Evolutionary conservation across 2,888 invertebrate species (phyloP).

Genomic region (Nudaria mundana): DNA sequence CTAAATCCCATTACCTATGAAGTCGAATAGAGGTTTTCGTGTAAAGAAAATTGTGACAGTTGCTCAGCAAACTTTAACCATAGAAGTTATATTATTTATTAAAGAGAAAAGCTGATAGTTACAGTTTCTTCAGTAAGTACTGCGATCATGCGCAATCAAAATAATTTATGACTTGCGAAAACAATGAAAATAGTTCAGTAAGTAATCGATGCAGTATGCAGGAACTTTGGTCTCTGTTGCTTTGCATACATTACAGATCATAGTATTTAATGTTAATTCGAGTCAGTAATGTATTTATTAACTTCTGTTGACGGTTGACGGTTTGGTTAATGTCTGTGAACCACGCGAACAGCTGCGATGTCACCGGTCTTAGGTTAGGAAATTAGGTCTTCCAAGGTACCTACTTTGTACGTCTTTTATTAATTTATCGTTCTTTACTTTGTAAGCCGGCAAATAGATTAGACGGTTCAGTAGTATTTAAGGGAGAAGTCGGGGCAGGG

Average conservation of each 20-base stretch:
- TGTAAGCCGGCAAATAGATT: too few species aligned
- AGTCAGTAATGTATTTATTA: slow-evolving; percentile 56
- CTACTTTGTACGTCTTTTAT: too few species aligned
- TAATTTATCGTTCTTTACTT: too few species aligned
- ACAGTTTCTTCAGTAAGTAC: slow-evolving; percentile 6
- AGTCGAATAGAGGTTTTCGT: background rate
- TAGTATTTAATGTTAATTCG: slow-evolving; percentile 27
- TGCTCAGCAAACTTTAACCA: background rate
- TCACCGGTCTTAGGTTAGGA: slow-evolving; percentile 35
- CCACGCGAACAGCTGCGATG: slow-evolving; percentile 64
- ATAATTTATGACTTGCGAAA: slow-evolving; percentile 38
- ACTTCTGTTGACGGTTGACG: slow-evolving; percentile 55
- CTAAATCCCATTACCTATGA: background rate
- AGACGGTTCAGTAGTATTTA: too few species aligned
- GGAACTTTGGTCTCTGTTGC: slow-evolving; percentile 36
- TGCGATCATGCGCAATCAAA: slow-evolving; percentile 27
- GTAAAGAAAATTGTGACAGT: background rate
- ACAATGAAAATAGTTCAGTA: slow-evolving; percentile 52
- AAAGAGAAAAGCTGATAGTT: background rate
- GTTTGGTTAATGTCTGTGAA: slow-evolving; percentile 58
- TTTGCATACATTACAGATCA: slow-evolving; percentile 44
- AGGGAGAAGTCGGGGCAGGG: too few species aligned
- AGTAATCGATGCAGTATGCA: slow-evolving; percentile 49
- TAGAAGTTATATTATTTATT: slow-evolving; percentile 1
- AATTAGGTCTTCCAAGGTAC: too few species aligned